phyloP scores from a whole-genome alignment of 2,888 invertebrate genomes.

The Ferdinandea cuprea region DNA sequence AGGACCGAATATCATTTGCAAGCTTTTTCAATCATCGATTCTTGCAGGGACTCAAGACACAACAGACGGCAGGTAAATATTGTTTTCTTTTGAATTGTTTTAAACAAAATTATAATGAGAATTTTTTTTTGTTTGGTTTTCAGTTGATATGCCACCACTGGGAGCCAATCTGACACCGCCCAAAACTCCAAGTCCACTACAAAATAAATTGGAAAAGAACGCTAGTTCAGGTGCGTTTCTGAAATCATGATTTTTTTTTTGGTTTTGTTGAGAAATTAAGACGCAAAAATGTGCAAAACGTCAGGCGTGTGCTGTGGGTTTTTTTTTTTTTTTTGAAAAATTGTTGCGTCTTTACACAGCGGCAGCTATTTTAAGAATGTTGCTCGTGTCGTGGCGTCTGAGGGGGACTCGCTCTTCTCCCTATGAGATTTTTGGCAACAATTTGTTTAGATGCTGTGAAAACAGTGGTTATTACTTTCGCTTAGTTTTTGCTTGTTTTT shows the following conservation, averaged over 20 bases:
- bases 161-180: constrained; percentile 81
- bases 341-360: constrained; percentile 1
- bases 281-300: constrained; percentile 42
- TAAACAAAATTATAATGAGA: neutral
- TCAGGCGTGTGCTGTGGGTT: constrained; percentile 16
- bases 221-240: constrained; percentile 66
- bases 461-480: constrained; percentile 27
- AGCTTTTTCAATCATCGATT: constrained; percentile 98
- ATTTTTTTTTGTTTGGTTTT: constrained; percentile 57
- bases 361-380: constrained; percentile 61
- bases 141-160: constrained; percentile 81
- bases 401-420: neutral
- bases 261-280: constrained; percentile 23
- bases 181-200: constrained; percentile 83
- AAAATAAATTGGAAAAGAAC: constrained; percentile 82
- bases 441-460: constrained; percentile 39
- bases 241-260: neutral
- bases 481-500: constrained; percentile 9
- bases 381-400: constrained; percentile 44
- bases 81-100: neutral
- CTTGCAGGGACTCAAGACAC: constrained; percentile 87
- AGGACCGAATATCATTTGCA: constrained; percentile 97
- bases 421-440: constrained; percentile 59
- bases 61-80: constrained; percentile 83
- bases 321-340: constrained; percentile 4